A percentile compares a stretch with the other conserved stretches of the same genome.
Conservation (phyloP, 2,113 vertebrate genomes). For the Aptenodytes patagonicus region DNA sequence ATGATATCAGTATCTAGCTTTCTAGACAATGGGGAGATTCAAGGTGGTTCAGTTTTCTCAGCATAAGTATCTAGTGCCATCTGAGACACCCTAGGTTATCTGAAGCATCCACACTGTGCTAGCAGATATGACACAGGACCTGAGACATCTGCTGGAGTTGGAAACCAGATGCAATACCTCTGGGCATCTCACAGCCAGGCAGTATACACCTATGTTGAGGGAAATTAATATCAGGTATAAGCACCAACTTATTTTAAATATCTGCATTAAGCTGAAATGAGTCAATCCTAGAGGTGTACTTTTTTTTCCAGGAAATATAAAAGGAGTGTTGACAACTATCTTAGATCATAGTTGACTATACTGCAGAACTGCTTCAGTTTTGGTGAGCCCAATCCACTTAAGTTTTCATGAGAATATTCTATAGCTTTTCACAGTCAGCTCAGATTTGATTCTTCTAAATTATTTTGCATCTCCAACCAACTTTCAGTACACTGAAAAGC, state of each 20-base stretch:
- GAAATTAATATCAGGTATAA: background rate
- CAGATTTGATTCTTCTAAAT: background rate
- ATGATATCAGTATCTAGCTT: background rate
- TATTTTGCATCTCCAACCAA: background rate
- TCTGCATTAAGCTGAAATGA: background rate
- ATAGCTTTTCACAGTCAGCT: background rate
- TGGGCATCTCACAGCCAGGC: background rate
- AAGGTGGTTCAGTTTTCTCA: background rate
- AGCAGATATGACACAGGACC: background rate
- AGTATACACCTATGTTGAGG: background rate
- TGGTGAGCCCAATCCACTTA: background rate
- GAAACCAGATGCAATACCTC: background rate
- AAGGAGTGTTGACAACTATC: background rate
- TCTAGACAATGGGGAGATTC: background rate
- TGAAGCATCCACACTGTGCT: background rate
- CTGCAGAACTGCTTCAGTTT: background rate
- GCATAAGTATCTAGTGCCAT: background rate
- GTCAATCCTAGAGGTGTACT: background rate
- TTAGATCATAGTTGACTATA: background rate
- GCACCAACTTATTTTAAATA: background rate
- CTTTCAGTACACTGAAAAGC: background rate
- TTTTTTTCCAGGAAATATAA: background rate
- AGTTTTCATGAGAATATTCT: background rate
- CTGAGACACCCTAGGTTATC: background rate
- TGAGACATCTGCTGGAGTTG: background rate